Base-by-base conservation (phyloP, 2,113 vertebrate species). In the Psophia crepitans region DNA sequence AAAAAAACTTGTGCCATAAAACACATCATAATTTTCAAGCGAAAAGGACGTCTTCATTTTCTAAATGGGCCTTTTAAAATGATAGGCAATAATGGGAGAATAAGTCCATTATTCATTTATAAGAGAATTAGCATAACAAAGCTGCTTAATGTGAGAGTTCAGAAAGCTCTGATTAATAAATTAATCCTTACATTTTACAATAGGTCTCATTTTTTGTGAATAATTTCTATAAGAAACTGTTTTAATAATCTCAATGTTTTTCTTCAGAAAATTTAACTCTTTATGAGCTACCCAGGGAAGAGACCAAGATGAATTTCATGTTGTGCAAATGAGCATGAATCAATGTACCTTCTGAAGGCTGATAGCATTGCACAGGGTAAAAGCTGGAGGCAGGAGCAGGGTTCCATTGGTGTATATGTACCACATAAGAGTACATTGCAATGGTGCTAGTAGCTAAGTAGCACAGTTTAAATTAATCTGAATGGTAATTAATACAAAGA, bases 71-170 rank as follows among this genome's bases (percentile, higher is more conserved):
- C 68, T 95, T 98, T 96, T 97, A 94, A 97, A 98, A 96, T 98
- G 87, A 97, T 97, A 97, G 97, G 97, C 96, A 98, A 93, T 98
- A 98, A 97, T 97, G 77, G 88, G 79, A 97, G 92, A 97, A 97
- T 97, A 97, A 98, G 90, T 97, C 91, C 84, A 97, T 98, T 98
- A 97, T 98, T 98, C 97, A 98, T 97, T 98, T 98, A 97, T 96
- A 97, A 96, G 89, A 79, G 82, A 98, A 98, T 98, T 98, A 98
- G 95, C 97, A 98, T 98, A 98, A 98, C 97, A 98, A 98, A 98
- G 95, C 95, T 83, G 33, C 94, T 96, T 98, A 98, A 97, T 96
- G 89, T 96, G 94, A 98, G 95, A 97, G 96, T 97, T 98, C 96
- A 97, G 89, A 98, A 98, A 97, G 94, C 97, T 97, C 96, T 98